Percentiles rank a stretch among this genome's conserved stretches.
These are phyloP conservation scores for Notothenia coriiceps DNA, from an alignment of 2,113 vertebrate genomes.

Conservation along the genomic window DNA sequence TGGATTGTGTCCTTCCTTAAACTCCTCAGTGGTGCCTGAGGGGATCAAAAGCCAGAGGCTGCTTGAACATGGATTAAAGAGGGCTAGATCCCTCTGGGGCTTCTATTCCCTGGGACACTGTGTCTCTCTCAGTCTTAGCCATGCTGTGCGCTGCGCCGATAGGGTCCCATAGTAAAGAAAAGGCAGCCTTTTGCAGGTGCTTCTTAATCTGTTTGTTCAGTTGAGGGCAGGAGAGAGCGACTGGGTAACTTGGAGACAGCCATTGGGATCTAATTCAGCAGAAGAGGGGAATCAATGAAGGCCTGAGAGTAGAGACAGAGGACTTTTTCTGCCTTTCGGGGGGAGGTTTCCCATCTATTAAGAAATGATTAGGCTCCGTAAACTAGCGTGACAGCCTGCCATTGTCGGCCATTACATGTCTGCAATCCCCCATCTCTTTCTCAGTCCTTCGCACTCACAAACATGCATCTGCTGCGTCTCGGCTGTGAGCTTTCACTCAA, in stretches of 20 bases:
- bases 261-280: conserved; percentile 82
- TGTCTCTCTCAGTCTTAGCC: conserved; percentile 75
- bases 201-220: conserved; percentile 83
- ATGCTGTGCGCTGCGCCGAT: conserved; percentile 67
- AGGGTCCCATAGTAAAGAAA: conserved; percentile 56
- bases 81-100: conserved; percentile 73
- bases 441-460: conserved; percentile 67
- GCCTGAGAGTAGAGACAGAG: conserved; percentile 62
- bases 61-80: conserved; percentile 82
- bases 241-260: conserved; percentile 58
- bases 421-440: conserved; percentile 65
- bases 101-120: conserved; percentile 68
- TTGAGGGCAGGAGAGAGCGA: conserved; percentile 69
- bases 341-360: conserved; percentile 82
- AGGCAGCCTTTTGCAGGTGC: conserved; percentile 78
- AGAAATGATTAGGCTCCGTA: conserved; percentile 87
- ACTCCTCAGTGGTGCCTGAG: conserved; percentile 72
- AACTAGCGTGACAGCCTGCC: conserved; percentile 85
- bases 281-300: conserved; percentile 80
- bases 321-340: conserved; percentile 67
- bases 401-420: conserved; percentile 82
- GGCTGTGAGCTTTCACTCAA: conserved; percentile 62
- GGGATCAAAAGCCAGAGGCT: conserved; percentile 80
- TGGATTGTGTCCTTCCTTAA: conserved; percentile 69
- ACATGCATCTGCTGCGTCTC: conserved; percentile 81